Conservation (phyloP, 2,888 invertebrate species). For the Choristoneura rosaceana region DNA sequence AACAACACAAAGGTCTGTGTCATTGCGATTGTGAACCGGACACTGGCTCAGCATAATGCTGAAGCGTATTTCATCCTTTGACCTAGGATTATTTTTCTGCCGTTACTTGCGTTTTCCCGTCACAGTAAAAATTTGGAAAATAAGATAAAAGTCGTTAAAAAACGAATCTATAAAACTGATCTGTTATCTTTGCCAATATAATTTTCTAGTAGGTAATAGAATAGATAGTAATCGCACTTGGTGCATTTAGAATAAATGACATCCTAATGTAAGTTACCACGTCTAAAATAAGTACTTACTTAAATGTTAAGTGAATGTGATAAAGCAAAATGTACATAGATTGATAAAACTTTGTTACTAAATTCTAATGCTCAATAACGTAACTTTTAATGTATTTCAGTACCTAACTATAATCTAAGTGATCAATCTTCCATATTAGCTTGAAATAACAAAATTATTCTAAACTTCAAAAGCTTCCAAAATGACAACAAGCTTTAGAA, state of each 20-base stretch:
- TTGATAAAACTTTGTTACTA: constrained; percentile 52
- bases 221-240: not conserved
- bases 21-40: too few relatives aligned
- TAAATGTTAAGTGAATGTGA: constrained; percentile 35
- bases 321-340: constrained; percentile 43
- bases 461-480: too few relatives aligned
- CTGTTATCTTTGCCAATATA: not conserved
- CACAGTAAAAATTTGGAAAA: not conserved
- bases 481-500: not conserved
- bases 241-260: constrained; percentile 5
- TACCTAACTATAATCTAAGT: not conserved
- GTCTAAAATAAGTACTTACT: constrained; percentile 30
- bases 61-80: too few relatives aligned
- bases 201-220: not conserved
- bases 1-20: too few relatives aligned
- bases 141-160: not conserved
- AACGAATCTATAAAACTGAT: not conserved
- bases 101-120: not conserved
- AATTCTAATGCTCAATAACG: constrained; percentile 76
- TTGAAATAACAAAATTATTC: too few relatives aligned
- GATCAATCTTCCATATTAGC: not conserved
- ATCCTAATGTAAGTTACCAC: constrained; percentile 47
- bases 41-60: too few relatives aligned
- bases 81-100: too few relatives aligned
- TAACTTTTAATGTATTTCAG: constrained; percentile 46